Base-by-base conservation (phyloP, 2,888 invertebrate species). In the Harmothoe impar region DNA sequence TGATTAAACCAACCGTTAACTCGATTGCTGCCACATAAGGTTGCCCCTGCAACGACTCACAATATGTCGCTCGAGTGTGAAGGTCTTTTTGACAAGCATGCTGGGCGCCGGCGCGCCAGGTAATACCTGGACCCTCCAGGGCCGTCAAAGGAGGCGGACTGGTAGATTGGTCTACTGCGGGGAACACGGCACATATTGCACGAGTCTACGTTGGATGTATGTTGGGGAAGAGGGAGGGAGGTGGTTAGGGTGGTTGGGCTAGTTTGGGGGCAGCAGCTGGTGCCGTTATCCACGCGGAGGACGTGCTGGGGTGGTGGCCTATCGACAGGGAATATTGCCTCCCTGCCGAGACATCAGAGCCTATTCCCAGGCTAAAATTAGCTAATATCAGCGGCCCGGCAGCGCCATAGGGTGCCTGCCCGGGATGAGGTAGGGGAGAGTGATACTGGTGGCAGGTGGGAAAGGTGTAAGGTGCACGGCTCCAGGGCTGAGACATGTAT, bases 1-100 rank as follows among this genome's bases (percentile, higher is more conserved):
- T 72, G 72, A 72, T 72, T 72, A 72, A 72, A 25, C 72, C 72
- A 29, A 25, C 72, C 72, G 72, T 72, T 72, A 72, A 72, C 72
- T 72, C 72, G 72, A 72, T 72, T 72, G 72, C 72, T 29, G 72
- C 72, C 72, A 72, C 72, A 72, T 72, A 72, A 72, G 72, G 72
- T 72, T 72, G 72, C 72, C 29, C 5, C 29, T 7, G 72, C 72
- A 72, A 72, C 72, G 72, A 72, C 72, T 72, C 72, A 72, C 29
- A 72, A 72, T 29, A 72, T 72, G 29, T 29, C 72, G 72, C 72
- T 72, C 29, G 72, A 72, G 72, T 72, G 72, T 72, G 72, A 72
- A 72, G 72, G 72, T 29, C 25, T 72, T 72, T 72, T 72, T 72
- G 72, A 72, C 72, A 72, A 29, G 72, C 72, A 29, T 25, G 25